These are phyloP conservation scores for Epizoanthus rinbou DNA, from an alignment of 92 coral and sea anemone genomes.

Conservation along the genomic window DNA sequence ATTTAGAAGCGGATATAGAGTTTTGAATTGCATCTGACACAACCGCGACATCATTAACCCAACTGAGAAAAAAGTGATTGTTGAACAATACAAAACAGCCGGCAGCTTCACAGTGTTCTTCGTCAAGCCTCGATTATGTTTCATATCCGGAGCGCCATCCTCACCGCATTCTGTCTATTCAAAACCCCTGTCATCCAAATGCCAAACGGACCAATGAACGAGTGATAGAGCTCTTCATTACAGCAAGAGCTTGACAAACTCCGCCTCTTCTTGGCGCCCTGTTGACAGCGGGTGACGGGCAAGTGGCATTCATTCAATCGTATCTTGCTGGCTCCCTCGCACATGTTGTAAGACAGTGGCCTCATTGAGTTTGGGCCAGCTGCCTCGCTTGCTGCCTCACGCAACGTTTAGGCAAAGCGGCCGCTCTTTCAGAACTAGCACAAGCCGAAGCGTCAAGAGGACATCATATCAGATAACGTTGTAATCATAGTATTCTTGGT, in stretches of 20 bases:
- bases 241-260: conserved; percentile 39
- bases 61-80: conserved; percentile 4
- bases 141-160: conserved; percentile 30
- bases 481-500: conserved; percentile 4
- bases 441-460: neutral
- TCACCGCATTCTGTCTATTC: conserved; percentile 11
- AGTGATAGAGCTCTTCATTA: conserved; percentile 24
- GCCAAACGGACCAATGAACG: conserved; percentile 30
- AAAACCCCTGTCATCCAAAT: conserved; percentile 23
- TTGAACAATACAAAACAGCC: conserved; percentile 19
- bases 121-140: conserved; percentile 19
- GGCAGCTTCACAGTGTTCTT: conserved; percentile 13
- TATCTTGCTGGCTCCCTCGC: neutral
- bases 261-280: conserved; percentile 47
- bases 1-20: neutral
- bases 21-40: conserved; percentile 1
- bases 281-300: conserved; percentile 44
- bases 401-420: neutral
- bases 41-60: conserved; percentile 10
- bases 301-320: conserved; percentile 19
- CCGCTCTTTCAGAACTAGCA: neutral
- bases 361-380: neutral
- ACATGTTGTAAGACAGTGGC: conserved; percentile 16
- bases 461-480: neutral
- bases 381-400: neutral